Base-by-base conservation (phyloP, 2,888 invertebrate species). In the Drosophila histrio region DNA sequence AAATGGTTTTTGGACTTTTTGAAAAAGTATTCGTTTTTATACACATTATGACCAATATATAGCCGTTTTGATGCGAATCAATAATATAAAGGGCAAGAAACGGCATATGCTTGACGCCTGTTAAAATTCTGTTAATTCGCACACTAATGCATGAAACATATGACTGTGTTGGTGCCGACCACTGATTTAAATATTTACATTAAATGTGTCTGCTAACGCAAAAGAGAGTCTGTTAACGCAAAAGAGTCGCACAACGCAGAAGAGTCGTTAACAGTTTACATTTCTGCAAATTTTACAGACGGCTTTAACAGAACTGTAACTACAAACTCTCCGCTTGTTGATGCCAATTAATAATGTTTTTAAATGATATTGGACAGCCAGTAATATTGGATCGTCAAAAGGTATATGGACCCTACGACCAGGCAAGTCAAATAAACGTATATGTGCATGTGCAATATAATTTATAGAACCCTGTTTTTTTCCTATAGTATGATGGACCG, bases 341-440 rank as follows among this genome's bases (percentile, higher is more conserved):
- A 3, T 21, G 9, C 17, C 15, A 6, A 24, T 5, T 28, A 1
- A 8, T 44, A 15, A 81, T 81, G 87, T 81, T 72, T 68, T 46
- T 81, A 30, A 81, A 81, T 49, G 57, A 65, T 28, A n/a, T 84
- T 15, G 87, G 78, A 0, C 85, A 87, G 28, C 81, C 81, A 0
- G 22, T 63, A 4, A 77, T 87, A 30, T 19, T 87, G n/a, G 21
- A 74, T 21, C 9, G 13, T 0, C 4, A 38, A 2, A 69, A 62
- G 15, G 38, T 6, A 0, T 81, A 86, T 38, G 59, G 63, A 0
- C 47, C 46, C 0, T 84, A 43, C 6, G 85, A 80, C 4, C 36
- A 71, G 49, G 84, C 74, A 24, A n/a, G 32, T 6, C n/a, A 5
- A 13, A n/a, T 4, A 3, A 2, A 32, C 1, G 0, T 34, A 22